Evolutionary conservation across 2,888 invertebrate species (phyloP), one percentile per base, ranked within the genome.

Genomic region (Tortricodes alternella): DNA sequence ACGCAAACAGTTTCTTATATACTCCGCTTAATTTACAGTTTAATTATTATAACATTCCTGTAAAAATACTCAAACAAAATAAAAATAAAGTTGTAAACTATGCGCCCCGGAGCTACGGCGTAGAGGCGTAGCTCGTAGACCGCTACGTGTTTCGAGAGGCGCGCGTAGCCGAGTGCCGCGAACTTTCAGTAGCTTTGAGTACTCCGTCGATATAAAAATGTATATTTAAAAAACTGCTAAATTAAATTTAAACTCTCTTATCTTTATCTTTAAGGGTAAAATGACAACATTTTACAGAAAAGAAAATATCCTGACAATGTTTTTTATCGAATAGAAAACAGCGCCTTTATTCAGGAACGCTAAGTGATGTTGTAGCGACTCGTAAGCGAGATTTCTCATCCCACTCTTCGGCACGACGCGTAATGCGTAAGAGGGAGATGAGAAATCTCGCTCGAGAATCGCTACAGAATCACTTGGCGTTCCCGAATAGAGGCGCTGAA

Each of bases 21-120:
- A n/a, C 11, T 29, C 4, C 3, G 11, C 29, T 11, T 11, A 11
- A 19, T 3, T 23, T 7, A 3, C 27, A 6, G 9, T 27, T 11
- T 19, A 23, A 50, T 50, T 15, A 50, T 50, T 9, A 32, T 2
- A 29, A 8, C 27, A n/a, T 7, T 32, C 13, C 4, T 23, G 39
- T 29, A 13, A 23, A 51, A 51, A 27, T 13, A 7, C 15, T 8
- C 16, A 15, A 9, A 4, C 15, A 16, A 11, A 23, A 13, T 23
- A 46, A 34, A 27, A 11, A 13, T 15, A 52, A 43, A 44, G 44
- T 29, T 32, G 46, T 46, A 3, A 46, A 55, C 15, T 48, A 21
- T 35, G 48, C 44, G 43, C 37, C 29, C 37, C 27, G 34, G 53
- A 38, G 51, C 61, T 61, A 61, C 59, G 49, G 34, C 55, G 55